Evolutionary conservation across 2,113 vertebrate genomes (phyloP).

Genomic region (Chelonoidis abingdonii): DNA sequence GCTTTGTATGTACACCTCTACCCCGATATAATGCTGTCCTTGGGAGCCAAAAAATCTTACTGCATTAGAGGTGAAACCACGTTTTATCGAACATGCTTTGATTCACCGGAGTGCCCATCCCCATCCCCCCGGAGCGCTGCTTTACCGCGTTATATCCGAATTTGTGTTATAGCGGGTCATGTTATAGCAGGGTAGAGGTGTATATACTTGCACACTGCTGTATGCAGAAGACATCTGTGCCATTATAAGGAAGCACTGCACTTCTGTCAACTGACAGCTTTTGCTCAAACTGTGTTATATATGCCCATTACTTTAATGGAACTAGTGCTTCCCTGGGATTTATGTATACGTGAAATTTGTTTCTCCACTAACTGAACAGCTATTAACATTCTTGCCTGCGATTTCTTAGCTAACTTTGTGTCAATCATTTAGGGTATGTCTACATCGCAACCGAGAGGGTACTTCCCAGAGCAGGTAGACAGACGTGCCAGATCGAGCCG

Average conservation of each 20-base stretch:
- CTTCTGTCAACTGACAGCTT: neutral
- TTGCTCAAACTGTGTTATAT: neutral
- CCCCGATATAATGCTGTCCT: no score
- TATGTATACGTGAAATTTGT: neutral
- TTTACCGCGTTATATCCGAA: no score
- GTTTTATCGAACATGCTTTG: no score
- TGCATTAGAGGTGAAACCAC: no score
- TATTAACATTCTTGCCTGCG: neutral
- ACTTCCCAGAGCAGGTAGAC: neutral
- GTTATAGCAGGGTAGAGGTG: no score
- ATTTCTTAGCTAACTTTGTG: neutral
- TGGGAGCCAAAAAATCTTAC: no score
- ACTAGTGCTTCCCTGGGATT: neutral
- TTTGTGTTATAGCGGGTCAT: no score
- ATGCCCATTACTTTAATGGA: neutral
- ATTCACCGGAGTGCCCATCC: no score
- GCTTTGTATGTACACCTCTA: neutral
- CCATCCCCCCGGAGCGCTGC: no score
- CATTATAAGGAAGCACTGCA: neutral
- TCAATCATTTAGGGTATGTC: neutral
- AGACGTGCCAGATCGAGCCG: neutral
- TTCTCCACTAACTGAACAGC: neutral
- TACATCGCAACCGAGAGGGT: neutral
- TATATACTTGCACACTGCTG: neutral
- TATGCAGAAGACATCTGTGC: neutral